phyloP scores from a whole-genome alignment of 2,797 vertebrate genomes.

The Rachycentron canadum region DNA sequence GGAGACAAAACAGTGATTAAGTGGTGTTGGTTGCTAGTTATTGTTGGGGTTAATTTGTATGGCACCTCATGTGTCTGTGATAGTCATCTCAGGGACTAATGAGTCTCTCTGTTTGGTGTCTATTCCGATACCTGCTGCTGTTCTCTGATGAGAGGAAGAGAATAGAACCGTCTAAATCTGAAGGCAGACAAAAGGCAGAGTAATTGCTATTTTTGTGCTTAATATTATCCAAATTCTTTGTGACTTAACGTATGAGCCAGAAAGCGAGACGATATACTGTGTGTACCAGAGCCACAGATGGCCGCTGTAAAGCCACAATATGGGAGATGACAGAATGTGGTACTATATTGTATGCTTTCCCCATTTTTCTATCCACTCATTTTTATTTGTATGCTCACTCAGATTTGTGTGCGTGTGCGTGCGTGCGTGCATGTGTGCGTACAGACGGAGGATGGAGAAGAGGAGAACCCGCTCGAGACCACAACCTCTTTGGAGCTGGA shows the following conservation, averaged over 20 bases:
- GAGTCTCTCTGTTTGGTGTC: slow-evolving; percentile 81
- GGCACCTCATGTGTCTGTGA: slow-evolving; percentile 81
- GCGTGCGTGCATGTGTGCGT: slow-evolving; percentile 30
- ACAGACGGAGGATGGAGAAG: slow-evolving; percentile 91
- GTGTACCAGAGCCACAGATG: slow-evolving; percentile 32
- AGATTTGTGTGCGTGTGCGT: slow-evolving; percentile 41
- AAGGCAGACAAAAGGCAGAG: slow-evolving; percentile 33
- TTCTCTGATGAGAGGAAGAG: slow-evolving; percentile 59
- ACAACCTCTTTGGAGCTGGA: slow-evolving; percentile 91
- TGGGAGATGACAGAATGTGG: slow-evolving; percentile 33
- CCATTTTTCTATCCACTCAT: slow-evolving; percentile 13
- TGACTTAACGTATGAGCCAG: slow-evolving; percentile 28
- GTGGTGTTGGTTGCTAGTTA: slow-evolving; percentile 82
- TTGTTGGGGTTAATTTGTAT: slow-evolving; percentile 84
- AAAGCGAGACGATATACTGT: slow-evolving; percentile 21
- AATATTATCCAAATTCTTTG: slow-evolving; percentile 28
- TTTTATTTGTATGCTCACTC: slow-evolving; percentile 46
- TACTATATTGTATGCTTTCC: slow-evolving; percentile 31
- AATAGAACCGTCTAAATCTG: slow-evolving; percentile 50
- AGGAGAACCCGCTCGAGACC: slow-evolving; percentile 88
- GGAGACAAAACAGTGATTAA: slow-evolving; percentile 78
- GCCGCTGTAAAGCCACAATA: slow-evolving; percentile 32
- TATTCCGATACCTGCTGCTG: slow-evolving; percentile 78
- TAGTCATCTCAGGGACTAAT: slow-evolving; percentile 85
- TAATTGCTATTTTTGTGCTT: slow-evolving; percentile 51